Base-by-base conservation (phyloP, 2,888 invertebrate genomes). In the Colletes collaris region DNA sequence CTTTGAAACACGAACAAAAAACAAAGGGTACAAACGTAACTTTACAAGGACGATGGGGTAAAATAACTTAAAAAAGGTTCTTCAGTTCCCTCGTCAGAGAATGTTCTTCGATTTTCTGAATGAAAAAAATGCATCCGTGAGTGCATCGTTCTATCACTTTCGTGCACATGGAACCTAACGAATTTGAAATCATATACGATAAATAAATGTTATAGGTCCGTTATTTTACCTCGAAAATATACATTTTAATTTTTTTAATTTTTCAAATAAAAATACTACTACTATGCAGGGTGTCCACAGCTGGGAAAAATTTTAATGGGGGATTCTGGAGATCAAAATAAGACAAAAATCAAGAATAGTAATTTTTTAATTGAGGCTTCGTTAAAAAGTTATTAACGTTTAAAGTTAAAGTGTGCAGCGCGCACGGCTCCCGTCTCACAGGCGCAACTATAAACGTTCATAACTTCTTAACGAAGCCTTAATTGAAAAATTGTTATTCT, bases 151-250 rank as follows among this genome's bases (percentile, higher is more conserved):
- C 56, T 63, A 64, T 70, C 27, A 37, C 56, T 63, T 50, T 19
- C 55, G 3, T 58, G 62, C 55, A 70, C 49, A 70, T 46, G 56
- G 13, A 69, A 69, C 69, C 27, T 55, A 75, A 71, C 60, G 62
- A 62, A 52, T 13, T 27, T 53, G 37, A 72, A 72, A 52, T 67
- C 8, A 13, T 59, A 60, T 7, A 37, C 27, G 13, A 72, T 63
- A 63, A 71, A 70, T 56, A 40, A 63, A 63, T 35, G 52, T 63
- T 44, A 2, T 10, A 50, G 40, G 27, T 2, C 37, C 10, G 13
- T 55, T 56, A 11, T 52, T 19, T 13, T 27, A 10, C 11, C 19
- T 59, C 35, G 11, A 46, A 44, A 49, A 13, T 13, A 11, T n/a
- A 49, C 27, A 13, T 5, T 16, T 16, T 16, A 16, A 16, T 16